Percentiles rank a stretch among this genome's conserved stretches.
Evolutionary conservation across 2,797 vertebrate species (phyloP).

Genomic region (Cercopithecus hamlyni): DNA sequence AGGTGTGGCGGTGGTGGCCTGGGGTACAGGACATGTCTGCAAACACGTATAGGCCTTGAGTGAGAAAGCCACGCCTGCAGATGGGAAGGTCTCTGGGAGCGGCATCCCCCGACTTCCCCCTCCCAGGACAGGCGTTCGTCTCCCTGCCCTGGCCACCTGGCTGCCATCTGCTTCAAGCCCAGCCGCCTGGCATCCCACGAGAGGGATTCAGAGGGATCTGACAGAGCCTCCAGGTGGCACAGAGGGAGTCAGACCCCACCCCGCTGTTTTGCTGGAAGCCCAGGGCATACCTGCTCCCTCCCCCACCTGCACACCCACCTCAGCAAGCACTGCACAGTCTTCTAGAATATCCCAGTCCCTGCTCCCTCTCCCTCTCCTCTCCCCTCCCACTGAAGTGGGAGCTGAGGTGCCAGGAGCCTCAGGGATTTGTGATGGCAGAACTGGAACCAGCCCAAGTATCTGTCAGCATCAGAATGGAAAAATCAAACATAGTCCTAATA

Average conservation of each 20-base stretch:
- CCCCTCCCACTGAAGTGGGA: background rate
- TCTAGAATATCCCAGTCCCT: background rate
- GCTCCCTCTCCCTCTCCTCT: background rate
- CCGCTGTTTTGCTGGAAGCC: background rate
- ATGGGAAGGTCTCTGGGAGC: background rate
- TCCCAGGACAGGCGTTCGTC: background rate
- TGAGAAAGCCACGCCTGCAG: background rate
- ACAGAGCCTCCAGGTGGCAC: background rate
- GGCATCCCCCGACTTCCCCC: no score
- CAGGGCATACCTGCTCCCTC: background rate
- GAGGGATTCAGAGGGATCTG: background rate
- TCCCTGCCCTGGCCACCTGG: background rate
- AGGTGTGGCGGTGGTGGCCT: accelerated
- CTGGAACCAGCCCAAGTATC: no score
- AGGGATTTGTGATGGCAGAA: background rate
- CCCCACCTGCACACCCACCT: background rate
- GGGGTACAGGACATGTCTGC: background rate
- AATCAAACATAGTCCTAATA: background rate
- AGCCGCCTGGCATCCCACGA: background rate
- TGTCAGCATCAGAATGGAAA: background rate
- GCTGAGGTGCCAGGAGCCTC: background rate
- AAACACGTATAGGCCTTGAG: background rate
- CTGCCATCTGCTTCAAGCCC: background rate
- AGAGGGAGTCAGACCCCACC: background rate
- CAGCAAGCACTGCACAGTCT: background rate